Conservation (phyloP, 2,888 invertebrate species). For the Dexiosoma caninum region DNA sequence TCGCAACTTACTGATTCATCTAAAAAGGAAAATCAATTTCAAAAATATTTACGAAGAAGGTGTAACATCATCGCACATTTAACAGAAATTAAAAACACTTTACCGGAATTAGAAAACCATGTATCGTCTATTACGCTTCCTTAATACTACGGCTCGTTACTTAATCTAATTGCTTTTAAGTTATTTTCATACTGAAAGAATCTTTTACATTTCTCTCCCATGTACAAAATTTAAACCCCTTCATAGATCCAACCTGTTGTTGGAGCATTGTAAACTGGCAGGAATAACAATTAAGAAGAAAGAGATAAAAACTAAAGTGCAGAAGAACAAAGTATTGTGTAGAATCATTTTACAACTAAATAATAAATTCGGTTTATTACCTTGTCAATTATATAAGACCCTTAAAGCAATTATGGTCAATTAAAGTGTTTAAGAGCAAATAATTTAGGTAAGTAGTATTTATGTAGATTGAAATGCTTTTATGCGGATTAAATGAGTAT, state of each 20-base stretch:
- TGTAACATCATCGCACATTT: not conserved
- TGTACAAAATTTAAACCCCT: slow-evolving; percentile 1
- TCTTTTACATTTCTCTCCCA: not conserved
- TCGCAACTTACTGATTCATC: not conserved
- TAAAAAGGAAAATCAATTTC: not conserved
- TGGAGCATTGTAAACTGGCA: not conserved
- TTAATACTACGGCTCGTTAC: no score
- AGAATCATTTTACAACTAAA: slow-evolving; percentile 25
- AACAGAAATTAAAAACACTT: not conserved
- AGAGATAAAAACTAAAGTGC: not conserved
- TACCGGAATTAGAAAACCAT: not conserved
- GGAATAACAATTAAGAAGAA: not conserved
- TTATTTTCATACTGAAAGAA: slow-evolving; percentile 9
- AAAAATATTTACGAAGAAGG: not conserved
- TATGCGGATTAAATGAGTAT: slow-evolving; percentile 17
- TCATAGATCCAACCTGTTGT: slow-evolving; percentile 2
- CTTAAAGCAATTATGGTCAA: slow-evolving; percentile 58
- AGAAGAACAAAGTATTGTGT: not conserved
- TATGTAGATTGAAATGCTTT: not conserved
- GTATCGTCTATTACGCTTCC: no score
- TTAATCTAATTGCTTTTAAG: slow-evolving; percentile 40
- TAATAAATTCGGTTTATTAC: slow-evolving; percentile 49
- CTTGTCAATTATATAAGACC: slow-evolving; percentile 55
- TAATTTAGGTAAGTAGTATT: slow-evolving; percentile 11
- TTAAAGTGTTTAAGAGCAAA: slow-evolving; percentile 46